phyloP scores from a whole-genome alignment of 2,888 invertebrate species.

The Caenorhabditis sp. region DNA sequence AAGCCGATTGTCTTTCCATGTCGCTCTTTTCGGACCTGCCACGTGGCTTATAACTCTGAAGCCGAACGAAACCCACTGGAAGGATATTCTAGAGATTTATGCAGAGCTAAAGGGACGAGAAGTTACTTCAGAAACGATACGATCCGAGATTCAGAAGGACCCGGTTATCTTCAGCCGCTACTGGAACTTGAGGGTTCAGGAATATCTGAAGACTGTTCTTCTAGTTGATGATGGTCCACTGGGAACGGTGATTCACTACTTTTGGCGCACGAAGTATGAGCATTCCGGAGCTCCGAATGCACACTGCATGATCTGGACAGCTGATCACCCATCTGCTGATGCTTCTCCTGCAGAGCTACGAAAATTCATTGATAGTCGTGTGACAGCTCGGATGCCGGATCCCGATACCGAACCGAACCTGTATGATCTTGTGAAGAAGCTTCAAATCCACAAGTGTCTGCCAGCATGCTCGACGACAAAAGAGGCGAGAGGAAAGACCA shows the following conservation, averaged over 20 bases:
- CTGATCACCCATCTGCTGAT: background rate
- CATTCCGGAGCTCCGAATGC: no score
- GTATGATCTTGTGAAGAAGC: no score
- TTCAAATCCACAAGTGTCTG: no score
- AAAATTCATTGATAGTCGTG: background rate
- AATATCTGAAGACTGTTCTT: background rate
- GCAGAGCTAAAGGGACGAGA: background rate
- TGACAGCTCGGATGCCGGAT: background rate
- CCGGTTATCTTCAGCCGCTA: background rate
- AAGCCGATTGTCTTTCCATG: background rate
- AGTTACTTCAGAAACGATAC: background rate
- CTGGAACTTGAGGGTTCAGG: background rate
- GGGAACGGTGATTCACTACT: background rate
- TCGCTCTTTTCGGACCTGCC: slow-evolving; percentile 19
- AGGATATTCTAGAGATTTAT: slow-evolving; percentile 15
- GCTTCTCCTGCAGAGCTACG: background rate
- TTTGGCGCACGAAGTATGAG: background rate
- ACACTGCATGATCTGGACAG: slow-evolving; percentile 1
- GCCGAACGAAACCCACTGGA: slow-evolving; percentile 39
- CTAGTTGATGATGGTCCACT: background rate
- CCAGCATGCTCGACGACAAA: no score
- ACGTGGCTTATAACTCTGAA: slow-evolving; percentile 48
- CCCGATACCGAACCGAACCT: no score
- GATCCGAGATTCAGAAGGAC: background rate
- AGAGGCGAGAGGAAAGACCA: no score